Conservation (phyloP, 30 jellyfish, hydroid and myxozoan genomes). For the Rhopilema esculentum region DNA sequence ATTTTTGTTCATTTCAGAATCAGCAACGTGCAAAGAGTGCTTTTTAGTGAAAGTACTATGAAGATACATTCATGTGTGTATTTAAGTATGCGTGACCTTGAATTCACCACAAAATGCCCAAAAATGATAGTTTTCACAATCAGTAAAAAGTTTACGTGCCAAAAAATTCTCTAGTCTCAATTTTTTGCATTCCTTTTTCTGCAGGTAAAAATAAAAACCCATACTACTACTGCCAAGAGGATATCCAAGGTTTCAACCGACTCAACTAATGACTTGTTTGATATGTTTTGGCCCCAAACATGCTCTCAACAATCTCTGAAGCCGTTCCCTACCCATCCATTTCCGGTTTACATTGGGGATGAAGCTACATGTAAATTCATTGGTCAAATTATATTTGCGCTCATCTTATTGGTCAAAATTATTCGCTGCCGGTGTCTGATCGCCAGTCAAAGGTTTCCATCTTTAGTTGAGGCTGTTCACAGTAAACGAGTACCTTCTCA, state of each 20-base stretch:
- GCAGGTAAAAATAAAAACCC: no score
- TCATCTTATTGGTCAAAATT: constrained; percentile 42
- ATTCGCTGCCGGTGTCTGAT: constrained; percentile 77
- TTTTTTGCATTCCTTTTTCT: no score
- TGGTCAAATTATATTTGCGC: constrained; percentile 13
- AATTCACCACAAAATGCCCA: no score
- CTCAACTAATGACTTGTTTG: no score
- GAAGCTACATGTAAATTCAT: constrained; percentile 15
- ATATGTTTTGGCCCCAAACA: background rate
- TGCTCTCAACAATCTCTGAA: background rate
- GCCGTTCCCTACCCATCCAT: constrained; percentile 28
- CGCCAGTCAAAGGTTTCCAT: constrained; percentile 69
- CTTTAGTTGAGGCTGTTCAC: constrained; percentile 32
- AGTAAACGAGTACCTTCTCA: background rate
- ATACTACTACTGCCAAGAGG: no score
- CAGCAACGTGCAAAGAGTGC: background rate
- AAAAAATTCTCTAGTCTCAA: no score
- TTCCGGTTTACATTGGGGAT: constrained; percentile 34
- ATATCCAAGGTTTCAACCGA: no score
- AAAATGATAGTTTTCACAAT: no score
- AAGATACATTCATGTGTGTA: background rate
- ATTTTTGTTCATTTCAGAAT: no score
- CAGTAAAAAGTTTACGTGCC: no score
- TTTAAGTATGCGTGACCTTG: background rate
- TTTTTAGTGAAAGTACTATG: background rate